Evolutionary conservation across 2,888 invertebrate species (phyloP), one percentile per base, ranked within the genome.

Genomic region (Drosophila diplacantha): DNA sequence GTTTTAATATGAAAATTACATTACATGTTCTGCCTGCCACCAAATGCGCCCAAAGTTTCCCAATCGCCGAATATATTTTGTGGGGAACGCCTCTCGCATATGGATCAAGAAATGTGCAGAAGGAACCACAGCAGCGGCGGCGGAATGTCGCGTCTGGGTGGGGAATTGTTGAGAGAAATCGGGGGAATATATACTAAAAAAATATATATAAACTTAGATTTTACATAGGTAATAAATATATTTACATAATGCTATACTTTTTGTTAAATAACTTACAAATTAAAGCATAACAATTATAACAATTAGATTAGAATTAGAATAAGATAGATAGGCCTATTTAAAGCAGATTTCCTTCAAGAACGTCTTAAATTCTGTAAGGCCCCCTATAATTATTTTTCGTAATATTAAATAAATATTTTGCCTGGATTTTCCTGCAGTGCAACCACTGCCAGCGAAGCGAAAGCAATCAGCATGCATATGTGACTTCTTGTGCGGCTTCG

Each of bases 401-500:
- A n/a, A n/a, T n/a, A n/a, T n/a, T n/a, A 24, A 8, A 5, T 9
- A 1, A 22, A 11, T 1, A 24, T 16, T 11, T 22, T 11, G 5
- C 3, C 14, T 4, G 11, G 14, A 20, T 12, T 24, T 49, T 22
- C 5, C 8, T 35, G 4, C 29, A 16, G 53, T 55, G 54, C 16
- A 37, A 8, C 2, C 20, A 14, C 20, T 37, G 31, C 31, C 49
- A 58, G 58, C 53, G 32, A 39, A 51, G 59, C 47, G 54, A 58
- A 66, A 38, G 79, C 76, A 81, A 76, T 76, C 76, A 81, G 59
- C 79, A 71, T 79, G 76, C 76, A 81, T 72, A 74, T 72, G 74
- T 55, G 77, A 63, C 69, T 59, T 46, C 41, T 50, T 59, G 43
- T 55, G 39, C 32, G 49, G 53, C 47, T 58, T 37, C 73, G 56